Base-by-base conservation (phyloP, 2,888 invertebrate species). In the Bembecia ichneumoniformis region DNA sequence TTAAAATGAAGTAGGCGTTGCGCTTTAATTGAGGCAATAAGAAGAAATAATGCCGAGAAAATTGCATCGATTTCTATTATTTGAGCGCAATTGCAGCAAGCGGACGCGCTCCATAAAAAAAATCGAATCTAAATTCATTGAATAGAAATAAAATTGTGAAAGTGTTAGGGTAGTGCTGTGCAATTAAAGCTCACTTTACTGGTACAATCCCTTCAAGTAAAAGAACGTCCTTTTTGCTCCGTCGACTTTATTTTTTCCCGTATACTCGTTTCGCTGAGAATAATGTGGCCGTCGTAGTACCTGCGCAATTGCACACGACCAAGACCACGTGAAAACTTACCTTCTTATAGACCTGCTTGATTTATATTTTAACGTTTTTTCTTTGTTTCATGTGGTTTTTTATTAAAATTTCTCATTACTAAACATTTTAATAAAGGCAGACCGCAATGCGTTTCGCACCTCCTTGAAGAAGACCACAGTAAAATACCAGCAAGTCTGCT, bases 181-280 rank as follows among this genome's bases (percentile, higher is more conserved):
- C 81, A 84, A 84, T 83, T 84, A 84, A 82, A 84, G 77, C 79
- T 66, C 82, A 82, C 77, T 83, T 80, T 80, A 77, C 71, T 71
- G 76, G 73, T 76, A 75, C 80, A 82, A 77, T 81, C 77, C 77
- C 76, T 78, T 77, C 69, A 77, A 83, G 80, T 83, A 83, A 81
- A 76, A 73, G 74, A 76, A 71, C 71, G 74, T 73, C 70, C 70
- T 76, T 79, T 82, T 80, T 77, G 74, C 74, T 74, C 68, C 58
- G 49, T 51, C 53, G 56, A 48, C 50, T 55, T 55, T 57, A 52
- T 51, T 52, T 54, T 73, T 64, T 59, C 61, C 57, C 20, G 20
- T 20, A 62, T 60, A 65, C 62, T 65, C 68, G 66, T 62, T 71
- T 64, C 64, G 58, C 71, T 69, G 71, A 71, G 72, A 74, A 74